A percentile compares a stretch with the other conserved stretches of the same genome.
These are phyloP conservation scores for Vanacampus margaritifer DNA, from an alignment of 2,113 vertebrate genomes.

Conservation along the genomic window DNA sequence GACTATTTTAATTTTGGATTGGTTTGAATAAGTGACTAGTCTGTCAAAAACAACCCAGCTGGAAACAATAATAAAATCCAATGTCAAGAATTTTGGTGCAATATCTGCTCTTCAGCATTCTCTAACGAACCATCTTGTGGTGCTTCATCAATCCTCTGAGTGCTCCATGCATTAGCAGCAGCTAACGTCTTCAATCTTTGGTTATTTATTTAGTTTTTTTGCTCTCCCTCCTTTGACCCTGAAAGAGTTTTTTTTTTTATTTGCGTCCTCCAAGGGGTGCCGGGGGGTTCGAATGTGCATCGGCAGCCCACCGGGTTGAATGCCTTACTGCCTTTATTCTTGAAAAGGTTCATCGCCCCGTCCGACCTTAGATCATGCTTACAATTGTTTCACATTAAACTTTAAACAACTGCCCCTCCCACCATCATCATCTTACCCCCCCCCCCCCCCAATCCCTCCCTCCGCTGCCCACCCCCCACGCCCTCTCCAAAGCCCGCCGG, in stretches of 20 bases:
- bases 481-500: constrained; percentile 70
- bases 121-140: neutral
- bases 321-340: constrained; percentile 47
- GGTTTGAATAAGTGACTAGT: too few relatives aligned
- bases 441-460: constrained; percentile 66
- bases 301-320: constrained; percentile 30
- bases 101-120: too few relatives aligned
- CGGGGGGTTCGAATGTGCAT: constrained; percentile 2
- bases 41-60: too few relatives aligned
- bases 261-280: neutral
- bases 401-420: constrained; percentile 68
- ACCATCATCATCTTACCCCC: constrained; percentile 56
- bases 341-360: constrained; percentile 26
- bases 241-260: constrained; percentile 31
- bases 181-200: constrained; percentile 56
- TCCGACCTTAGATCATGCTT: constrained; percentile 64
- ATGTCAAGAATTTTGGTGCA: too few relatives aligned
- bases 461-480: constrained; percentile 1
- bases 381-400: constrained; percentile 80
- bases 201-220: constrained; percentile 37
- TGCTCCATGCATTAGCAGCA: constrained; percentile 64
- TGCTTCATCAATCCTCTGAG: constrained; percentile 60
- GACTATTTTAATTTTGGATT: too few relatives aligned
- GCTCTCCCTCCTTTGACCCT: constrained; percentile 2
- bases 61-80: too few relatives aligned